phyloP scores from a whole-genome alignment of 1,140 invertebrate genomes.

The Parapsyche elsis region DNA sequence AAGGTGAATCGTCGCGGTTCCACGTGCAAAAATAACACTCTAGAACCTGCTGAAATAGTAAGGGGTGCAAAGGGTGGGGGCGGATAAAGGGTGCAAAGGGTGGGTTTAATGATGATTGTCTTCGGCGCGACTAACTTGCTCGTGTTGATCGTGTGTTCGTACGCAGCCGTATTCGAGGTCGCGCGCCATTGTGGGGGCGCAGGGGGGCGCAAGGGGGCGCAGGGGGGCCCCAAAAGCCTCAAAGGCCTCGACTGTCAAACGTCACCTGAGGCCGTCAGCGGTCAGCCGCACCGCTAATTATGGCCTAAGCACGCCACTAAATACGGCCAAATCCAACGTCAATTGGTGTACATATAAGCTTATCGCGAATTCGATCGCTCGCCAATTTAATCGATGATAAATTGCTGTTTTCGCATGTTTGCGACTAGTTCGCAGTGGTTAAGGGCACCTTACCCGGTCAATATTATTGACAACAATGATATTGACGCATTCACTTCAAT shows the following conservation, averaged over 20 bases:
- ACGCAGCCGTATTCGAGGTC: neutral
- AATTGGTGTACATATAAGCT: too few relatives aligned
- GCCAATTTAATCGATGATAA: too few relatives aligned
- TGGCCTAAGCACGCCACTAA: neutral
- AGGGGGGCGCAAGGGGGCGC: neutral
- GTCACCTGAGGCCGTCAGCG: slow-evolving; percentile 4
- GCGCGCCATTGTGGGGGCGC: neutral
- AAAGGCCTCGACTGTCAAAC: neutral
- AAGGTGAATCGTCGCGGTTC: neutral
- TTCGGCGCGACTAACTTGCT: neutral
- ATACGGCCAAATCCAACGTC: neutral
- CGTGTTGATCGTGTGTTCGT: neutral
- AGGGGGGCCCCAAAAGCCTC: neutral
- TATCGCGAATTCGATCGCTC: too few relatives aligned
- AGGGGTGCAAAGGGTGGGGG: too few relatives aligned
- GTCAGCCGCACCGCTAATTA: neutral
- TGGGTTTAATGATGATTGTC: neutral
- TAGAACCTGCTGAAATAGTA: too few relatives aligned
- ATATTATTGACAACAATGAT: too few relatives aligned
- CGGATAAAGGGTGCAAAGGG: too few relatives aligned
- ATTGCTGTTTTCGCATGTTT: too few relatives aligned
- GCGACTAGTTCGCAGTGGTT: too few relatives aligned
- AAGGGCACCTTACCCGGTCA: too few relatives aligned
- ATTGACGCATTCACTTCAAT: too few relatives aligned
- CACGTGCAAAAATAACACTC: neutral